Percentiles rank a stretch among this genome's conserved stretches.
phyloP scores from a whole-genome alignment of 2,113 vertebrate species.

The Meles meles region DNA sequence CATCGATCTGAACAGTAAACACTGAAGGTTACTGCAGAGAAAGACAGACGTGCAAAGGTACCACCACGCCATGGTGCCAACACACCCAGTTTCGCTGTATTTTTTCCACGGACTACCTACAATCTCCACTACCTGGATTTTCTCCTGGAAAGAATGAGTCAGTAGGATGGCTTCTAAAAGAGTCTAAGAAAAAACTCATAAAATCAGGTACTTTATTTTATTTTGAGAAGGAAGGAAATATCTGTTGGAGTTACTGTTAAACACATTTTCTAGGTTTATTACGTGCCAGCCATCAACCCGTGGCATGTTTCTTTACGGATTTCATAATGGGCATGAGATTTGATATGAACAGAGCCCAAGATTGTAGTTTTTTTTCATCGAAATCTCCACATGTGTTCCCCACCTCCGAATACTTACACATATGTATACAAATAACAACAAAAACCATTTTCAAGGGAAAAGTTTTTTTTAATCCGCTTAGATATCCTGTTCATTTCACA shows the following conservation, averaged over 20 bases:
- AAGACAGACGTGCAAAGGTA: not conserved
- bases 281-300: not conserved
- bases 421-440: not conserved
- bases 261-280: not conserved
- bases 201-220: not conserved
- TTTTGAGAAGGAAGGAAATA: not conserved
- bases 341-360: not conserved
- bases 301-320: not conserved
- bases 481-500: not conserved
- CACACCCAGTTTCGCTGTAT: not conserved
- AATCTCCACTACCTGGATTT: not conserved
- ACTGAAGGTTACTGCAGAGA: not conserved
- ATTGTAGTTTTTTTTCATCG: not conserved
- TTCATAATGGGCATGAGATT: not conserved
- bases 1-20: not conserved
- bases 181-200: not conserved
- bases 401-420: not conserved
- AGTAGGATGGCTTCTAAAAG: not conserved
- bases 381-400: not conserved
- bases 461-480: not conserved
- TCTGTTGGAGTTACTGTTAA: not conserved
- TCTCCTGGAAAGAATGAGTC: not conserved
- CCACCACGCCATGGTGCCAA: not conserved
- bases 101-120: not conserved
- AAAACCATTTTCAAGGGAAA: not conserved